phyloP scores from a whole-genome alignment of 2,888 invertebrate genomes.

The Patella caerulea region DNA sequence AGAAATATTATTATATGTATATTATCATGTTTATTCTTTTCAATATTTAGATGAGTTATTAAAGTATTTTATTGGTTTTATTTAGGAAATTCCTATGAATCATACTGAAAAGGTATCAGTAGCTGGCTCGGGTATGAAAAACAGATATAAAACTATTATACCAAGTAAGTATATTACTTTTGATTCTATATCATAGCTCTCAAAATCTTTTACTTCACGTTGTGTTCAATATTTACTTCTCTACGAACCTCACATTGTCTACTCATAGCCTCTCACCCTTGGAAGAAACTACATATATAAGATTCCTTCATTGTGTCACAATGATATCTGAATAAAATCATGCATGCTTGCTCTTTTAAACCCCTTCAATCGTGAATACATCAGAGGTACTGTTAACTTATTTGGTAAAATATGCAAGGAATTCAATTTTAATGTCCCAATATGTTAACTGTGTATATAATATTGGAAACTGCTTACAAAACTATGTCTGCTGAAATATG shows the following conservation, averaged over 20 bases:
- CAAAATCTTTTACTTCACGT: too few species aligned
- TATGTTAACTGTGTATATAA: too few species aligned
- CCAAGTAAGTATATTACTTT: constrained; percentile 74
- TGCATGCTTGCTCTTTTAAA: too few species aligned
- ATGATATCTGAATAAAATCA: background rate
- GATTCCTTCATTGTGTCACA: background rate
- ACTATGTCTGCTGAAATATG: too few species aligned
- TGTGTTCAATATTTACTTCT: too few species aligned
- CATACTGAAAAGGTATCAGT: constrained; percentile 91
- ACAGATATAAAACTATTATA: constrained; percentile 89
- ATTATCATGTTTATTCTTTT: too few species aligned
- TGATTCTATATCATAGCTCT: background rate
- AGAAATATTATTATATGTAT: too few species aligned
- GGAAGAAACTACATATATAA: background rate
- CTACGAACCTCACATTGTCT: background rate
- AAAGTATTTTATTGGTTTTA: constrained; percentile 19
- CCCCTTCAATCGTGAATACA: too few species aligned
- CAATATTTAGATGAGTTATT: background rate
- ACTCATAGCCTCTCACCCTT: background rate
- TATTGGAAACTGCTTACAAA: too few species aligned
- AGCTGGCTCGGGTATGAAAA: constrained; percentile 89
- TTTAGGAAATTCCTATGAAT: constrained; percentile 86
- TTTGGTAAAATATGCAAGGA: too few species aligned
- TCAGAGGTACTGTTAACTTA: too few species aligned
- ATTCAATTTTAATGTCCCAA: too few species aligned